phyloP scores from a whole-genome alignment of 2,888 invertebrate genomes.

The Drosophila anomalata region DNA sequence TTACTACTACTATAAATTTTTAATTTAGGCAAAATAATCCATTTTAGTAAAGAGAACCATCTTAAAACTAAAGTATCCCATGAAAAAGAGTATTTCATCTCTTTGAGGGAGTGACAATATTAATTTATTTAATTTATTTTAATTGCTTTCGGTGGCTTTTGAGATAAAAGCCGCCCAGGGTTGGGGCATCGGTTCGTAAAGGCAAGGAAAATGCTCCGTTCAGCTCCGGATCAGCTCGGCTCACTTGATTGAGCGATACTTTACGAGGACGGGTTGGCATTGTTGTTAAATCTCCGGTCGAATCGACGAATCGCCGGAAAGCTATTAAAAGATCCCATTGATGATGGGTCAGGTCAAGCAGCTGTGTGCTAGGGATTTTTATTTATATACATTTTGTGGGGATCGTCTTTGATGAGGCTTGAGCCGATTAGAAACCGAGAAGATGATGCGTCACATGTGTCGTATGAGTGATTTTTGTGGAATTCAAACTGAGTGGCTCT shows the following conservation, averaged over 20 bases:
- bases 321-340: constrained; percentile 56
- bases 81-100: constrained; percentile 14
- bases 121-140: constrained; percentile 82
- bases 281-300: constrained; percentile 45
- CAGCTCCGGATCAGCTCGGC: constrained; percentile 24
- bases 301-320: constrained; percentile 32
- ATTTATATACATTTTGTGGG: constrained; percentile 28
- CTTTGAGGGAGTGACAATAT: constrained; percentile 76
- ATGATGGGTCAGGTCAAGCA: constrained; percentile 48
- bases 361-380: constrained; percentile 47
- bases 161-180: constrained; percentile 69
- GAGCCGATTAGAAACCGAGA: constrained; percentile 47
- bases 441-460: constrained; percentile 34
- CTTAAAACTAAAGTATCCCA: neutral
- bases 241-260: constrained; percentile 70
- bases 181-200: constrained; percentile 12
- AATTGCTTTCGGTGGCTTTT: constrained; percentile 66
- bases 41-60: too few relatives aligned
- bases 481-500: constrained; percentile 27
- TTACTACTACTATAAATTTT: too few relatives aligned
- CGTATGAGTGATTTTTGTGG: constrained; percentile 56
- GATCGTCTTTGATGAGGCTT: constrained; percentile 51
- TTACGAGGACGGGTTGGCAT: constrained; percentile 57
- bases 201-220: constrained; percentile 30
- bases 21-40: too few relatives aligned